Base-by-base conservation (phyloP, 2,888 invertebrate genomes). In the Ametastegia equiseti region DNA sequence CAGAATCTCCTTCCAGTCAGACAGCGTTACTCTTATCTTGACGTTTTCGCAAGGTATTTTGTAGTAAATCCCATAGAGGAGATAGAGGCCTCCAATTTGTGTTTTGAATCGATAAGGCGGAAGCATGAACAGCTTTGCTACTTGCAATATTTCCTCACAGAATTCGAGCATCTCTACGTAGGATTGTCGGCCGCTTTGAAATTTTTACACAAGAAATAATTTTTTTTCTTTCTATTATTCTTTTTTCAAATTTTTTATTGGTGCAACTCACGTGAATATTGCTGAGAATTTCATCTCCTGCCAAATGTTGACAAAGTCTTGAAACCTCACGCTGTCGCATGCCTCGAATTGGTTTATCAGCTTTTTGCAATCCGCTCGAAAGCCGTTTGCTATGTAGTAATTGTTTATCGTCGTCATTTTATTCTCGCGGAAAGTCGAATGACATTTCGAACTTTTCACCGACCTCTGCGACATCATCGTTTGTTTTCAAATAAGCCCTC, bases 1-100 rank as follows among this genome's bases (percentile, higher is more conserved):
- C 13, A 88, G 80, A 13, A 91, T 84, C 33, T 81, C 84, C 42
- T 81, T 80, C 89, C 90, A 91, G 42, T 91, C 90, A 9, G 84
- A 81, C 9, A 87, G 27, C 11, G 87, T 89, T 0, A 90, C 81
- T 83, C 88, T 85, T 30, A 91, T 89, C 82, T 90, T 91, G 0
- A 87, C 85, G 0, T 87, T 83, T 4, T 87, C 83, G 2, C 88
- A 39, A 4, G 91, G 91, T 84, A 89, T 88, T 83, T 90, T 90
- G 42, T 88, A 90, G 81, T 89, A 91, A 15, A 91, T 71, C 2
- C 89, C 89, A 73, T 91, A 91, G 0, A 91, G 82, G 15, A 91
- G 86, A 63, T 90, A 91, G 6, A 91, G 83, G 13, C 89, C 90
- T 19, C 88, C 89, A 13, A 91, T 84, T 54, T 88, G 87, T 82